A percentile compares a stretch with the other conserved stretches of the same genome.
phyloP scores from a whole-genome alignment of 2,888 invertebrate genomes.

The Xestia sexstrigata region DNA sequence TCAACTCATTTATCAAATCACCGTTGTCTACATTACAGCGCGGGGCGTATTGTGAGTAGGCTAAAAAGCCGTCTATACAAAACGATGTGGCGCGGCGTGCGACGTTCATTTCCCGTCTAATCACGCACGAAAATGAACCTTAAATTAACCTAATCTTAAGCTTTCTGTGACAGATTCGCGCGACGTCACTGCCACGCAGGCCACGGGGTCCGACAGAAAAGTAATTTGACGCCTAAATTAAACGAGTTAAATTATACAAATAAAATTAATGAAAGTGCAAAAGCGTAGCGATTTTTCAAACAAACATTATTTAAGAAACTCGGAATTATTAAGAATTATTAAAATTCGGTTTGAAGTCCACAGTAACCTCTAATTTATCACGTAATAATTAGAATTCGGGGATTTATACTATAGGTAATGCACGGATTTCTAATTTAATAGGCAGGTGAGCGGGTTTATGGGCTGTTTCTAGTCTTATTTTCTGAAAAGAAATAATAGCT shows the following conservation, averaged over 20 bases:
- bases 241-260: conserved; percentile 85
- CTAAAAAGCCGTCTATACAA: conserved; percentile 84
- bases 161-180: conserved; percentile 60
- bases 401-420: conserved; percentile 6
- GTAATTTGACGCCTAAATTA: conserved; percentile 82
- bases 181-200: conserved; percentile 37
- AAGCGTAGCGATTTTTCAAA: conserved; percentile 79
- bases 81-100: conserved; percentile 73
- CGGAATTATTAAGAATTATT: conserved; percentile 68
- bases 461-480: background rate
- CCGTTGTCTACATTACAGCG: conserved; percentile 85
- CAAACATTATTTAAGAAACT: conserved; percentile 75
- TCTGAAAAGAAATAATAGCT: background rate
- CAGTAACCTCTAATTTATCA: conserved; percentile 42
- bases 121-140: conserved; percentile 76
- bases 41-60: conserved; percentile 83
- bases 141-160: conserved; percentile 68
- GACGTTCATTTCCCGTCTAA: conserved; percentile 69
- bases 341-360: conserved; percentile 46
- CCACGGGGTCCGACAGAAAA: conserved; percentile 74
- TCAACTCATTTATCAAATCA: conserved; percentile 87
- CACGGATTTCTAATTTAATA: conserved; percentile 13
- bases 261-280: conserved; percentile 83
- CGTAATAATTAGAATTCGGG: conserved; percentile 8
- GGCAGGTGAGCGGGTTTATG: background rate